phyloP scores from a whole-genome alignment of 2,888 invertebrate species.

The Lottia scabra region DNA sequence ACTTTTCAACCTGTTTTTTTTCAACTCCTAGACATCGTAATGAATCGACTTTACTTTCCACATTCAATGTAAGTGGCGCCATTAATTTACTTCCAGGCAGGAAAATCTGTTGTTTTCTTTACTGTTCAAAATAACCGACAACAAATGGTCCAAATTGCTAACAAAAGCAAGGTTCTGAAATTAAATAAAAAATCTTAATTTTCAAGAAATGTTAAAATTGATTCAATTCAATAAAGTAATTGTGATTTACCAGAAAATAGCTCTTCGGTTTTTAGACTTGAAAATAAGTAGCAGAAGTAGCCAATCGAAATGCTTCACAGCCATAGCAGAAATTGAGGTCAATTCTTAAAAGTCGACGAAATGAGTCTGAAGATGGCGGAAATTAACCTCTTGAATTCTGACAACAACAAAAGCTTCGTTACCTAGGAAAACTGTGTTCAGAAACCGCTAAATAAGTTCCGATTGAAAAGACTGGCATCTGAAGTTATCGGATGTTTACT shows the following conservation, averaged over 20 bases:
- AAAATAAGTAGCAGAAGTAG: no score
- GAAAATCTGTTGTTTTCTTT: no score
- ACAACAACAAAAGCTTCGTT: not conserved
- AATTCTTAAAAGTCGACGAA: conserved; percentile 1
- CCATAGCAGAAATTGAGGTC: not conserved
- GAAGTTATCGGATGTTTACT: not conserved
- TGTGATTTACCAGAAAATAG: no score
- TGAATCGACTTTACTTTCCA: conserved; percentile 6
- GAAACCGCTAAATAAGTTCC: conserved; percentile 4
- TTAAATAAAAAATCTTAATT: no score
- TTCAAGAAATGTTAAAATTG: no score
- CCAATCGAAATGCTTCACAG: not conserved
- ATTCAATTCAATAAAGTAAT: no score
- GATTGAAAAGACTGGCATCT: not conserved
- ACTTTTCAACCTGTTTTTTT: conserved; percentile 13
- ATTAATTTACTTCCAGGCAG: no score
- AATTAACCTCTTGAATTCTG: not conserved
- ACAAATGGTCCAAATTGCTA: no score
- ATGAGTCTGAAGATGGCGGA: conserved; percentile 5
- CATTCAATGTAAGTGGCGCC: no score
- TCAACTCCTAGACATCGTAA: conserved; percentile 6
- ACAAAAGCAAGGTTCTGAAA: no score
- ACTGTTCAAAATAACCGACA: no score
- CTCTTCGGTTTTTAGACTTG: no score
- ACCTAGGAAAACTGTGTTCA: not conserved